Evolutionary conservation across 2,113 vertebrate species (phyloP).

Genomic region (Morone chrysops): DNA sequence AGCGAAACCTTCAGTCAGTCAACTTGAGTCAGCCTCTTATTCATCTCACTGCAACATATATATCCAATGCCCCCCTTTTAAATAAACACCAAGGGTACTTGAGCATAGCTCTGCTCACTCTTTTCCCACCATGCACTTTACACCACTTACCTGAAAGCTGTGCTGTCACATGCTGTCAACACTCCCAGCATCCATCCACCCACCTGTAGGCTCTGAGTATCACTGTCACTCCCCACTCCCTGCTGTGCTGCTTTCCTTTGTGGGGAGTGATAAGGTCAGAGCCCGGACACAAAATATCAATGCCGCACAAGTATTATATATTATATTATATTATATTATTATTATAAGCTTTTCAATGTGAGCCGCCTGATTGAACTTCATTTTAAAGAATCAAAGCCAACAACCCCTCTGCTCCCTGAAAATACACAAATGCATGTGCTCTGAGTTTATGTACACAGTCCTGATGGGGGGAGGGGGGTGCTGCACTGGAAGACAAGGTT

Average conservation of each 20-base stretch:
- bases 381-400: not conserved
- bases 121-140: constrained; percentile 2
- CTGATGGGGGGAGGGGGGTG: not conserved
- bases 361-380: not conserved
- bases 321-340: not conserved
- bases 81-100: not conserved
- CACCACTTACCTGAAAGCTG: constrained; percentile 6
- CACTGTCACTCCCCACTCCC: not conserved
- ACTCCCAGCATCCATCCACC: not conserved
- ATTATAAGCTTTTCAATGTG: not conserved
- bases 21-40: not conserved
- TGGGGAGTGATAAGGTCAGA: not conserved
- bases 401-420: not conserved
- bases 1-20: not conserved
- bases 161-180: not conserved
- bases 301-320: not conserved
- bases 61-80: not conserved
- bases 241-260: not conserved
- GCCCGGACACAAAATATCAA: not conserved
- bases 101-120: not conserved
- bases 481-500: constrained; percentile 18
- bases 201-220: not conserved
- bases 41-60: not conserved
- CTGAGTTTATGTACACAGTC: not conserved
- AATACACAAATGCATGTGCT: not conserved